Conservation (phyloP, 2,113 vertebrate genomes). For the Neolamprologus toae region DNA sequence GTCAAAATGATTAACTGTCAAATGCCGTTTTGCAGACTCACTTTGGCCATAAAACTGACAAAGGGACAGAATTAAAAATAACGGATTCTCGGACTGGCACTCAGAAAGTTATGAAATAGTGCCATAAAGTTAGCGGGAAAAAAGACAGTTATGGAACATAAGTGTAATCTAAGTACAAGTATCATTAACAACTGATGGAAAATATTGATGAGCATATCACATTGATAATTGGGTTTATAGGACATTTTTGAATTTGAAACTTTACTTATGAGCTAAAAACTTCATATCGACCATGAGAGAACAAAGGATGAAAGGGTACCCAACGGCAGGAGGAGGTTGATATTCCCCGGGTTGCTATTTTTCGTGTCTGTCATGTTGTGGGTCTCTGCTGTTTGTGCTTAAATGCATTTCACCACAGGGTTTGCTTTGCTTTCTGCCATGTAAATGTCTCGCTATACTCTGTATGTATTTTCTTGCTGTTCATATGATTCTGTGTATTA, state of each 20-base stretch:
- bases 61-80: neutral
- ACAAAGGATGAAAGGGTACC: neutral
- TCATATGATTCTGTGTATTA: neutral
- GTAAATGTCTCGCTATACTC: neutral
- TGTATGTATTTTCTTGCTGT: neutral
- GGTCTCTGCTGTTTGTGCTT: neutral
- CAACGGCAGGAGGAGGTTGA: neutral
- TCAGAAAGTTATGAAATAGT: neutral
- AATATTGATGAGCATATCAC: neutral
- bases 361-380: fast-evolving
- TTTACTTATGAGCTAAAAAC: fast-evolving
- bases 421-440: neutral
- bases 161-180: neutral
- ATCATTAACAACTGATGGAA: neutral
- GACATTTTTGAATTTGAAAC: neutral
- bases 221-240: neutral
- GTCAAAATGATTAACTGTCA: neutral
- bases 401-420: neutral
- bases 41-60: neutral
- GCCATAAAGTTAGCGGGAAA: fast-evolving
- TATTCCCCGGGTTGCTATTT: neutral
- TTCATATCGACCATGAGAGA: neutral
- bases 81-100: fast-evolving
- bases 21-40: neutral
- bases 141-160: neutral